Conservation (phyloP, 2,888 invertebrate genomes). For the Mongoloraphidia duomilia region DNA sequence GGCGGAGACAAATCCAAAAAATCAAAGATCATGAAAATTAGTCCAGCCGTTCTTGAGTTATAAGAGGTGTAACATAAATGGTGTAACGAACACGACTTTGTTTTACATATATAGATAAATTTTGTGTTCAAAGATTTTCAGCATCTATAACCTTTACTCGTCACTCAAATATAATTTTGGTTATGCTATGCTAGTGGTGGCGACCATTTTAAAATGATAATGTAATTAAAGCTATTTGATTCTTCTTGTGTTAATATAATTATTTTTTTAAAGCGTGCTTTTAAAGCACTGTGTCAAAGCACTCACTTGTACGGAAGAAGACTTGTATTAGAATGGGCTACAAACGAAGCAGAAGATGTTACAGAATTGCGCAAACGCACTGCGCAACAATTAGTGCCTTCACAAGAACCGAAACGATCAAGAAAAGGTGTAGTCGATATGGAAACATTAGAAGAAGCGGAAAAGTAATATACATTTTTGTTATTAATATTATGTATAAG, state of each 20-base stretch:
- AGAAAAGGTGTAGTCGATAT: slow-evolving; percentile 33
- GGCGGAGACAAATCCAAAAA: too few species aligned
- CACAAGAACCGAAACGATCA: slow-evolving; percentile 28
- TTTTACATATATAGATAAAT: background rate
- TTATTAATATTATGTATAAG: background rate
- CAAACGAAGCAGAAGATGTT: slow-evolving; percentile 58
- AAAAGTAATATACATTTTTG: background rate
- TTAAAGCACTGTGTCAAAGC: slow-evolving; percentile 83
- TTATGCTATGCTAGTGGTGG: background rate
- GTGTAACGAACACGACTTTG: too few species aligned
- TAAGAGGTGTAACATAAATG: too few species aligned
- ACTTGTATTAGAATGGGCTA: slow-evolving; percentile 91
- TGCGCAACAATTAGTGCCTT: slow-evolving; percentile 46
- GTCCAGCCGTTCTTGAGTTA: too few species aligned
- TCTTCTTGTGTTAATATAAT: slow-evolving; percentile 5
- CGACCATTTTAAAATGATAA: background rate
- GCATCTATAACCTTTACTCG: background rate
- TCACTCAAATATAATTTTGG: background rate
- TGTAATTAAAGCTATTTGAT: background rate
- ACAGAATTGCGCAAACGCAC: slow-evolving; percentile 74
- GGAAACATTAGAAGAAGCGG: slow-evolving; percentile 13
- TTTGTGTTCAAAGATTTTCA: background rate
- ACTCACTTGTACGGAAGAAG: slow-evolving; percentile 96
- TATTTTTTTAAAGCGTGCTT: slow-evolving; percentile 56
- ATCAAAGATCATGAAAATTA: too few species aligned